Evolutionary conservation across 2,888 invertebrate species (phyloP).

Genomic region (Charanyca ferruginea): DNA sequence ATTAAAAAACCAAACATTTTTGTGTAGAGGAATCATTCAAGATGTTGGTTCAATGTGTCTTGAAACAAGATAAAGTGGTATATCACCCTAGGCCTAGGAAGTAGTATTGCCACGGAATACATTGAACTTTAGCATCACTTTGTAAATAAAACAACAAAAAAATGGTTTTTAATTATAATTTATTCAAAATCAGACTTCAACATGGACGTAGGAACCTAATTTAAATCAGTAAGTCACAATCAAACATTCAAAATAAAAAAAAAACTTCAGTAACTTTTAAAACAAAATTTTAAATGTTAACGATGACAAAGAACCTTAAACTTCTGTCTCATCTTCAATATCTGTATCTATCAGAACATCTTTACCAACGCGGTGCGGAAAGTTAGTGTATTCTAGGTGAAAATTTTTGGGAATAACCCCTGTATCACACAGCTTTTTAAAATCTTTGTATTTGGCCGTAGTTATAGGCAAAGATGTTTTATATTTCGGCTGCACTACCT

Average conservation of each 20-base stretch:
- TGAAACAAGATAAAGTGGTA: too few species aligned
- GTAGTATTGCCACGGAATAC: too few species aligned
- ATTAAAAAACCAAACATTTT: too few species aligned
- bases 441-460: too few species aligned
- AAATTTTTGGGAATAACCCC: constrained; percentile 6
- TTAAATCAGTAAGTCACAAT: constrained; percentile 2
- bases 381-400: constrained; percentile 4
- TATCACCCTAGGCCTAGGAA: too few species aligned
- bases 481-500: constrained; percentile 16
- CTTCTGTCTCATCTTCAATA: constrained; percentile 14
- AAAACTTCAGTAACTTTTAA: too few species aligned
- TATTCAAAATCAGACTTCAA: too few species aligned
- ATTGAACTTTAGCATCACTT: too few species aligned
- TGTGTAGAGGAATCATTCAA: too few species aligned
- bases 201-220: constrained; percentile 16
- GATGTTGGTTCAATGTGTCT: too few species aligned
- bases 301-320: constrained; percentile 1
- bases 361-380: constrained; percentile 2
- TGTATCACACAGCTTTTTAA: constrained; percentile 12
- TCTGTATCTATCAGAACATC: constrained; percentile 13
- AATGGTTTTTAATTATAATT: too few species aligned
- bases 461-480: constrained; percentile 16
- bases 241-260: neutral
- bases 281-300: neutral
- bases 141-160: too few species aligned